phyloP scores from a whole-genome alignment of 2,113 vertebrate species.

The Mobula birostris region DNA sequence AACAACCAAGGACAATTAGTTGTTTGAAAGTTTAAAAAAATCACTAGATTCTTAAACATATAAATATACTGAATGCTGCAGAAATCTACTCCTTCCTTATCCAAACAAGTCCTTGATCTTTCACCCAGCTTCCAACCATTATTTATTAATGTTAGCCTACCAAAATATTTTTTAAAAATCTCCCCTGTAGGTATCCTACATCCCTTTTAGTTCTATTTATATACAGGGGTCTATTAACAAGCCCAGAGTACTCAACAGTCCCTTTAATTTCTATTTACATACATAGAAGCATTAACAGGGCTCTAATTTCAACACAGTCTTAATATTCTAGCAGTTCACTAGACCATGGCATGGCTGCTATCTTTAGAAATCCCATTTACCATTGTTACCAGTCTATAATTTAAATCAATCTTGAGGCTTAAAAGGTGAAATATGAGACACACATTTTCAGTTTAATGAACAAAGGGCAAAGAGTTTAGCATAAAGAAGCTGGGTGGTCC shows the following conservation, averaged over 20 bases:
- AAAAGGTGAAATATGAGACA: constrained; percentile 38
- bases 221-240: constrained; percentile 11
- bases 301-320: constrained; percentile 26
- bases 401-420: constrained; percentile 35
- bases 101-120: not conserved
- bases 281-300: not conserved
- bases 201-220: constrained; percentile 12
- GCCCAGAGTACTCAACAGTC: not conserved
- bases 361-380: constrained; percentile 36
- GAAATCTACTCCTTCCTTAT: not conserved
- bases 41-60: not conserved
- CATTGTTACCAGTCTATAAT: constrained; percentile 25
- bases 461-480: constrained; percentile 37
- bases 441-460: constrained; percentile 32
- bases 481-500: constrained; percentile 37
- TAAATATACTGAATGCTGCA: constrained; percentile 1
- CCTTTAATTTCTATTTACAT: constrained; percentile 19
- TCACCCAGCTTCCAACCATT: constrained; percentile 8
- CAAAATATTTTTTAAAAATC: not conserved
- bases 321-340: constrained; percentile 4
- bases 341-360: constrained; percentile 26
- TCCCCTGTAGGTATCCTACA: constrained; percentile 13
- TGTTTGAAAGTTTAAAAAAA: not conserved
- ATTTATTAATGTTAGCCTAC: constrained; percentile 16
- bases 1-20: not conserved